Evolutionary conservation across 1,140 invertebrate species (phyloP), one percentile per base, ranked within the genome.

Genomic region (Apis dorsata): DNA sequence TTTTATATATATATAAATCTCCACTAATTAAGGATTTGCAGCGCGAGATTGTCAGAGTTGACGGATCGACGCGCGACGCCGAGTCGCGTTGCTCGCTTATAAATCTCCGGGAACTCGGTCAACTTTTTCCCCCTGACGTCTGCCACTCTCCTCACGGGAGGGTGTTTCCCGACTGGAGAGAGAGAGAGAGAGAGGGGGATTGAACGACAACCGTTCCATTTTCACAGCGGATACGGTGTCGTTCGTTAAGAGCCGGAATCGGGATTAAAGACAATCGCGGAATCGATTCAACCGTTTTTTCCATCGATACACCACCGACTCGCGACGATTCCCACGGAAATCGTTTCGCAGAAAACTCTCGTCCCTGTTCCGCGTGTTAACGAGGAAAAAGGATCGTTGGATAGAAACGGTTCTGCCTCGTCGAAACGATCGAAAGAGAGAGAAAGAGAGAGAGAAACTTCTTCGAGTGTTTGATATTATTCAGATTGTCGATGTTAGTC

Each of bases 191-290:
- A 17, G 28, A 15, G 19, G 55, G 24, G 21, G 75, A 66, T 53
- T 53, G 49, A 63, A 55, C 51, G 24, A 62, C 34, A 74, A 59
- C 19, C 55, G 51, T 76, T 71, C 71, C 60, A 85, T 76, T 77
- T 70, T 75, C 66, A 57, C 57, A 15, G 53, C 13, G 70, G 49
- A 76, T 70, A 57, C 57, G 15, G 70, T 10, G 24, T 44, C 78
- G 71, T 81, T 77, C 72, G 62, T 70, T 71, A 53, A 79, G n/a
- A 13, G 21, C 17, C 65, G 66, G 77, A 57, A 70, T 49, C 24
- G 24, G 63, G 68, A 80, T 80, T 80, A 73, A 72, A 73, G 69
- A 74, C 65, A 53, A 49, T 66, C 65, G 79, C 72, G 44, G 72
- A 28, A 55, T 70, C 74, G 72, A 74, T 66, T 21, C 51, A 7